Conservation (phyloP, 2,113 vertebrate genomes). For the Bubo scandiacus region DNA sequence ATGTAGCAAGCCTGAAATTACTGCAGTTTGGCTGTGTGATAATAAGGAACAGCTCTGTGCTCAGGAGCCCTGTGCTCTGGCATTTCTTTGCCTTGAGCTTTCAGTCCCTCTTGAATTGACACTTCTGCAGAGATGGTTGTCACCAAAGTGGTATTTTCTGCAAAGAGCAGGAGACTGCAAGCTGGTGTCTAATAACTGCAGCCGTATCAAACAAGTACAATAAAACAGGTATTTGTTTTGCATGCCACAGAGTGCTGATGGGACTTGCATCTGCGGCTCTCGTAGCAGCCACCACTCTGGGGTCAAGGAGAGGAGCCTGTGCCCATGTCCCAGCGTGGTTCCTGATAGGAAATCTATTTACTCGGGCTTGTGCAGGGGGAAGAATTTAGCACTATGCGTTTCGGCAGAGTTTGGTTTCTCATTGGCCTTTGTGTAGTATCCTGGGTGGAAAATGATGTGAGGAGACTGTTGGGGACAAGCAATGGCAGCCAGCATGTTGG, state of each 20-base stretch:
- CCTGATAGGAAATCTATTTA: background rate
- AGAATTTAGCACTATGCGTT: background rate
- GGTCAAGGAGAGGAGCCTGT: background rate
- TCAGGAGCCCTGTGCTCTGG: background rate
- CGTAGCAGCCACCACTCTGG: background rate
- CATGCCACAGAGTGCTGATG: fast-evolving
- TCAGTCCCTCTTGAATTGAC: background rate
- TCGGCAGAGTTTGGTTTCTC: background rate
- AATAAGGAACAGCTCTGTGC: background rate
- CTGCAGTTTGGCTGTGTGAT: background rate
- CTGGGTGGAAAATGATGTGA: background rate
- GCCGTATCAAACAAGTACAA: fast-evolving
- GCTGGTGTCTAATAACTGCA: background rate
- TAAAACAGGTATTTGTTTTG: background rate
- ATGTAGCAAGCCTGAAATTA: background rate
- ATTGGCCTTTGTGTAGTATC: fast-evolving
- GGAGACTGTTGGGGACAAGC: background rate
- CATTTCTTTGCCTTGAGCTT: background rate
- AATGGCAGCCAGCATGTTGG: background rate
- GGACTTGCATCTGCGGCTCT: background rate
- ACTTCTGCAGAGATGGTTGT: background rate
- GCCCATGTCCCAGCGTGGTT: fast-evolving
- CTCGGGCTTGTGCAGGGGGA: background rate
- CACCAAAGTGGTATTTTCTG: background rate
- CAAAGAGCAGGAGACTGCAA: background rate